A percentile compares a stretch with the other conserved stretches of the same genome.
Conservation (phyloP, 1,140 invertebrate genomes). For the Bilobella aurantiaca region DNA sequence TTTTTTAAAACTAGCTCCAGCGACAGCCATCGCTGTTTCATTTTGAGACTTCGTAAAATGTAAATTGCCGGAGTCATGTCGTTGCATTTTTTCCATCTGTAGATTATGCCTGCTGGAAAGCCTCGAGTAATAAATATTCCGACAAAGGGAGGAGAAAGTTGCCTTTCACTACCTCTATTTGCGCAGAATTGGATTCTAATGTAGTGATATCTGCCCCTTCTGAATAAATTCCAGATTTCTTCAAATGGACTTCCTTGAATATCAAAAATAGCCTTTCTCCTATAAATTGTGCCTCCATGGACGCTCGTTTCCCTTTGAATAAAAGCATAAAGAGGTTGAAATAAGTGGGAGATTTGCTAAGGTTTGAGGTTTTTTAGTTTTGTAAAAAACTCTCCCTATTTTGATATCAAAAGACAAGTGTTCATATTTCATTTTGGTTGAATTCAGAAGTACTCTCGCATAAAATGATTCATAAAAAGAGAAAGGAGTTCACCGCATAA, state of each 20-base stretch:
- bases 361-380: not conserved
- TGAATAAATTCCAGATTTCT: slow-evolving; percentile 1
- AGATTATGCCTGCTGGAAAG: not conserved
- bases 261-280: not conserved
- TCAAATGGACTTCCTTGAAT: slow-evolving; percentile 1
- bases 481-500: too few species aligned
- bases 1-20: too few species aligned
- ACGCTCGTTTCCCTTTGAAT: not conserved
- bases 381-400: not conserved
- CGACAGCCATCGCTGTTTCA: too few species aligned
- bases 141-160: not conserved
- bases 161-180: not conserved
- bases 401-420: slow-evolving; percentile 3
- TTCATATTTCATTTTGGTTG: not conserved
- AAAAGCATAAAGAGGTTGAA: not conserved
- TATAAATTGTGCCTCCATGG: not conserved
- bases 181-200: not conserved
- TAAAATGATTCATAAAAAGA: not conserved
- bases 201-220: slow-evolving; percentile 1
- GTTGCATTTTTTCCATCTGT: too few species aligned
- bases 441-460: not conserved
- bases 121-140: not conserved
- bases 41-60: too few species aligned
- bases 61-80: too few species aligned
- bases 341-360: not conserved